Evolutionary conservation across 2,797 vertebrate genomes (phyloP), one percentile per base, ranked within the genome.

Genomic region (Enteromius viviparus): DNA sequence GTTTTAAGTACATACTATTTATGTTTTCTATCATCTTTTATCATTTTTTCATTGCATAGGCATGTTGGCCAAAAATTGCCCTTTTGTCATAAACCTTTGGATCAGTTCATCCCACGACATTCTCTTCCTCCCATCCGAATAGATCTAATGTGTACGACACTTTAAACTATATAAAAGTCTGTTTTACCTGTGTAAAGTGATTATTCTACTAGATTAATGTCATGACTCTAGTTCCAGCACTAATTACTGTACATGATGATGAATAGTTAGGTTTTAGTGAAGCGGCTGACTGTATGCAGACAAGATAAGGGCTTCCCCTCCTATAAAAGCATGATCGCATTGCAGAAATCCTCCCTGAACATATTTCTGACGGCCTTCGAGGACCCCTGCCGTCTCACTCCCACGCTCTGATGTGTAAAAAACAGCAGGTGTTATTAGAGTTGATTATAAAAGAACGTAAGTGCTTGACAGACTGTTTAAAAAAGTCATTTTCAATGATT

Each of bases 161-260:
- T 65, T 65, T 21, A 64, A 77, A 78, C 15, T 17, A 78, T 47
- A 8, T 34, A 72, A 21, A 21, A 72, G 47, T 77, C 37, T 47
- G 58, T 75, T 75, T 77, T 26, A 11, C 40, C 23, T 64, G 12
- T 45, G 55, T 26, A 77, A 64, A 64, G 58, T 77, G 14, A 45
- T 55, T 58, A 80, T 70, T 80, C 49, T 80, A 17, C 14, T 37
- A 26, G 34, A 66, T 55, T 23, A 17, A 40, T 69, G 78, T 45
- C 32, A 55, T 55, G 7, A 23, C 47, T 79, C 53, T 32, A 49
- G 19, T 51, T 66, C n/a, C 17, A 69, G 47, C 34, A 12, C 34
- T 58, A 55, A 58, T 80, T 80, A 70, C 66, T 37, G 51, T 42
- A 70, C 65, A 70, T 26, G 3, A 40, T 70, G 78, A 80, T 80